Conservation (phyloP, 2,888 invertebrate species). For the Gari tellinella region DNA sequence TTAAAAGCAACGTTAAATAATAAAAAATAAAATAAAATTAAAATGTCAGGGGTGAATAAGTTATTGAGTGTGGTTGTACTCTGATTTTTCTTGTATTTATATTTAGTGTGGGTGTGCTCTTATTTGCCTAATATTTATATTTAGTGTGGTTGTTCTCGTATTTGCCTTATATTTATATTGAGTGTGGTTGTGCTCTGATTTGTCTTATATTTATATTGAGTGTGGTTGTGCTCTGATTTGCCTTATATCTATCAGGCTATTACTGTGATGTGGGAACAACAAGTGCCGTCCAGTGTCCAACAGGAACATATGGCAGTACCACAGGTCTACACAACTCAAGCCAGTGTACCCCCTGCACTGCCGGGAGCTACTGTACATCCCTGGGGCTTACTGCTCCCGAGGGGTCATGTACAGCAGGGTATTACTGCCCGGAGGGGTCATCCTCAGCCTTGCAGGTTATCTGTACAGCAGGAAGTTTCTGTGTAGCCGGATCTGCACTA, state of each 20-base stretch:
- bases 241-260: conserved; percentile 64
- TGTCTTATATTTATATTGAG: no score
- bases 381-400: conserved; percentile 68
- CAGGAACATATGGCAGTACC: conserved; percentile 79
- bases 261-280: conserved; percentile 80
- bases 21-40: no score
- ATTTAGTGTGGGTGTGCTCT: no score
- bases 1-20: no score
- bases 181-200: no score
- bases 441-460: conserved; percentile 65
- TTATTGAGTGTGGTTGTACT: no score
- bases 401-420: conserved; percentile 76
- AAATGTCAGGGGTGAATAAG: no score
- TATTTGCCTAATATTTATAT: no score
- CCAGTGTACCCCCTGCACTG: conserved; percentile 78
- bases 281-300: conserved; percentile 75
- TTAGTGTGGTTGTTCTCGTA: no score
- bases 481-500: conserved; percentile 73
- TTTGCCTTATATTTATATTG: no score
- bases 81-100: no score
- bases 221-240: no score
- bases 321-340: conserved; percentile 71
- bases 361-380: conserved; percentile 76
- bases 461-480: conserved; percentile 76
- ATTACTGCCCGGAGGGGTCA: conserved; percentile 79